Base-by-base conservation (phyloP, 2,113 vertebrate species). In the Festucalex cinctus region DNA sequence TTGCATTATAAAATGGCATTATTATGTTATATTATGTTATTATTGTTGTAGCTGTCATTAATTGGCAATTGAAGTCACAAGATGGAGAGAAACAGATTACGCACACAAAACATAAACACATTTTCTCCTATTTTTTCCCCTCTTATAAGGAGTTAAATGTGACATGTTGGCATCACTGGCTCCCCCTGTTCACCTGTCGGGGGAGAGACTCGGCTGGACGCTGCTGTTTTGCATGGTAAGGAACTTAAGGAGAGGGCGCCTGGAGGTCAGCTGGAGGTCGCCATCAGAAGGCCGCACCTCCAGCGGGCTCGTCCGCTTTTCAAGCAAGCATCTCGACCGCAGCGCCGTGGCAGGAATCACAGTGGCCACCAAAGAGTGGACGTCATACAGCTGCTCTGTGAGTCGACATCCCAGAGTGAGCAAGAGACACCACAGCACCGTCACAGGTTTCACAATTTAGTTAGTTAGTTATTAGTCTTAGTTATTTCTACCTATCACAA, bases 191-290 rank as follows among this genome's bases (percentile, higher is more conserved):
- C 89, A 92, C 69, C 78, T 91, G 41, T 82, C 88, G 13, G 77
- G 88, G 9, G 85, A 88, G 6, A 79, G 65, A 13, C 71, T 85
- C 13, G 86, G 90, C 49, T 85, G 86, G 86, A 91, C 90, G 1
- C 66, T 93, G 62, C 76, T 93, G 78, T 76, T 93, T 36, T 93
- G 92, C 69, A 67, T 93, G 77, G 84, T 92, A 60, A 84, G 82
- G 51, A 88, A 92, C 73, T 73, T 91, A 48, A 74, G 76, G 53
- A 84, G 78, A 66, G 88, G 85, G 0, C 82, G 77, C 58, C 74
- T 90, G 44, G 83, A 89, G 68, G 81, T 92, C 49, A 82, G 66
- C 49, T 93, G 91, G 92, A 85, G 74, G 58, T 89, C 85, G n/a
- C 64, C 75, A 6, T 85, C 80, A 24, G 66, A 82, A 20, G 73